Evolutionary conservation across 2,113 vertebrate species (phyloP), one percentile per base, ranked within the genome.

Genomic region (Sturnus vulgaris): DNA sequence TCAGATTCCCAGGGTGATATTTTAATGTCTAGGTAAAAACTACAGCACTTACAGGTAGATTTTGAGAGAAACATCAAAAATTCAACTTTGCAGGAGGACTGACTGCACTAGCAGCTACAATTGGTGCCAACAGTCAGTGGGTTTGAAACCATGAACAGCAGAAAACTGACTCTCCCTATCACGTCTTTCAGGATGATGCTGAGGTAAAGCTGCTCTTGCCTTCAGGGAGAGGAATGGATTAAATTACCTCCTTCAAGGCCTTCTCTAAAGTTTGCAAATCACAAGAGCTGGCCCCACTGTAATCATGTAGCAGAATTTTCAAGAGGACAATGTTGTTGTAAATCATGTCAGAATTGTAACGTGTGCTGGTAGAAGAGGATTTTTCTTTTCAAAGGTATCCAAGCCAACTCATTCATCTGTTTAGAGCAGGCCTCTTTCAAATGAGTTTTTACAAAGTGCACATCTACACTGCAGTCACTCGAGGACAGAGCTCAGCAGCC

Each of bases 401-500:
- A 40, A 66, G 66, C 44, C 47, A 90, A 64, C 30, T 91, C 63
- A 83, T 93, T 95, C 66, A 77, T 90, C 82, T 95, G 25, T 86
- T 91, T 56, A 81, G 66, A 90, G 68, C 12, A 79, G 19, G 39
- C 33, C 55, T 50, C 23, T 57, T 72, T 73, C 46, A 86, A 86
- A 93, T 10, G 46, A 82, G 53, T 37, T 85, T 80, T 85, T 59
- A 90, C 35, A 7, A 83, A 82, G 71, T n/a, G 55, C 55, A 53
- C 30, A 24, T 63, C 39, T 50, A 70, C 64, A 3, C 30, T 31
- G 72, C 86, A 90, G 94, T 90, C 92, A 81, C 83, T 88, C 0
- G 42, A 94, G 94, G 94, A 93, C 91, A 90, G 31, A 92, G 71
- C 76, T 90, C 86, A 78, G 86, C 82, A 86, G 71, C 64, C 86